Conservation (phyloP, 2,888 invertebrate species). For the Neoaliturus tenellus region DNA sequence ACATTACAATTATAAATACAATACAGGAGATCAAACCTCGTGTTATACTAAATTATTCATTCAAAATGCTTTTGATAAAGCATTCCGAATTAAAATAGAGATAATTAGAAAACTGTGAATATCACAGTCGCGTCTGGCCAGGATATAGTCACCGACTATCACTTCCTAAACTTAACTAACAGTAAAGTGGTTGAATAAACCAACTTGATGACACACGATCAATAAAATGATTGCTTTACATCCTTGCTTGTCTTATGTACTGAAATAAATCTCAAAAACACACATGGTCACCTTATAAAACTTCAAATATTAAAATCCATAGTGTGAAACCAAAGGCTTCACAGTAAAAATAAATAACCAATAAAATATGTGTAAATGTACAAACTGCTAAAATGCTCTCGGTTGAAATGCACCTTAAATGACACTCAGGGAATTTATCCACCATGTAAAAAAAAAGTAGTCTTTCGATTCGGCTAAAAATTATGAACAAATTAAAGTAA, state of each 20-base stretch:
- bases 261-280: constrained; percentile 8
- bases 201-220: neutral
- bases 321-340: neutral
- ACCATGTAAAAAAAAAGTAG: neutral
- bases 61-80: neutral
- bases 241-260: neutral
- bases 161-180: constrained; percentile 5
- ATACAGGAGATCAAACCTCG: constrained; percentile 47
- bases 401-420: neutral
- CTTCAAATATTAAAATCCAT: neutral
- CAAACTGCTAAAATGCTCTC: neutral
- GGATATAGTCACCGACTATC: constrained; percentile 44
- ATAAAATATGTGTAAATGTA: neutral
- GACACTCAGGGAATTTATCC: neutral
- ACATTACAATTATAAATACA: constrained; percentile 39
- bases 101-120: constrained; percentile 38
- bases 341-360: neutral
- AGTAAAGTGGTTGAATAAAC: neutral
- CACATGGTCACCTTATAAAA: neutral
- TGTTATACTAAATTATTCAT: constrained; percentile 47
- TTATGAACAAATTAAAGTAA: constrained; percentile 19
- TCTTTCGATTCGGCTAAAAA: neutral
- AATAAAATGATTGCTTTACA: neutral
- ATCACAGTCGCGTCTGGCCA: constrained; percentile 49
- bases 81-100: neutral